A percentile compares a stretch with the other conserved stretches of the same genome.
phyloP scores from a whole-genome alignment of 2,797 vertebrate species.

The Girardinus metallicus region DNA sequence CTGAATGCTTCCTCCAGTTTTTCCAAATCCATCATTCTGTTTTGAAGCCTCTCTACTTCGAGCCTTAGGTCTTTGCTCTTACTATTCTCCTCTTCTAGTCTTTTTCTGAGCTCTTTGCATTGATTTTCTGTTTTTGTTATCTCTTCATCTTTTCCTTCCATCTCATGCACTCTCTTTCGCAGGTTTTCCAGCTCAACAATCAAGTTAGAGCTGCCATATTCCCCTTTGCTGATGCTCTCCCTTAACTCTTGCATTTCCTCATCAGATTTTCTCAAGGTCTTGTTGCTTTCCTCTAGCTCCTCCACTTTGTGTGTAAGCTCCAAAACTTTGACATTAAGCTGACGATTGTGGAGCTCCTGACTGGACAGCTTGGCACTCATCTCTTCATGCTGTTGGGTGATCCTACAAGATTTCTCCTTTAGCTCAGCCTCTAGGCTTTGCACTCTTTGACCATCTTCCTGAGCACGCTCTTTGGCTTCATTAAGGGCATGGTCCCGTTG shows the following conservation, averaged over 20 bases:
- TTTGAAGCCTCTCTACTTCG: slow-evolving; percentile 93
- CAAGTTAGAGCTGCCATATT: slow-evolving; percentile 92
- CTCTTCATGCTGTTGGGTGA: slow-evolving; percentile 92
- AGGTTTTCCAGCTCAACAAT: slow-evolving; percentile 94
- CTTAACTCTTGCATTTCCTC: slow-evolving; percentile 91
- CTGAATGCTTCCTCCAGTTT: slow-evolving; percentile 90
- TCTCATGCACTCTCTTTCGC: slow-evolving; percentile 91
- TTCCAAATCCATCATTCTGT: slow-evolving; percentile 93
- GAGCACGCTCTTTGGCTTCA: slow-evolving; percentile 81
- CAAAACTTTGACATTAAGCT: slow-evolving; percentile 87
- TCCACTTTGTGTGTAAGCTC: slow-evolving; percentile 88
- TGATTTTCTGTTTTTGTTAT: slow-evolving; percentile 93
- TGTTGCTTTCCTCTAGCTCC: slow-evolving; percentile 91
- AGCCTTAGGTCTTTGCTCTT: slow-evolving; percentile 88
- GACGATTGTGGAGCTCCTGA: slow-evolving; percentile 89
- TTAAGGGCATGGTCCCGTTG: slow-evolving; percentile 89
- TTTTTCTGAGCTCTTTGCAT: slow-evolving; percentile 90
- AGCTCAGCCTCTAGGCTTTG: slow-evolving; percentile 89
- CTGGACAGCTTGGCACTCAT: slow-evolving; percentile 88
- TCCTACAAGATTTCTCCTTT: slow-evolving; percentile 86
- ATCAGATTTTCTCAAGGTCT: slow-evolving; percentile 88
- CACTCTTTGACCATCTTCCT: slow-evolving; percentile 89
- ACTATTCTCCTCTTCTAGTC: slow-evolving; percentile 89
- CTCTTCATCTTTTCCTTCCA: slow-evolving; percentile 98
- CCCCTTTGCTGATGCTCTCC: slow-evolving; percentile 91